Conservation (phyloP, 2,888 invertebrate genomes). For the Coelinius sp. region DNA sequence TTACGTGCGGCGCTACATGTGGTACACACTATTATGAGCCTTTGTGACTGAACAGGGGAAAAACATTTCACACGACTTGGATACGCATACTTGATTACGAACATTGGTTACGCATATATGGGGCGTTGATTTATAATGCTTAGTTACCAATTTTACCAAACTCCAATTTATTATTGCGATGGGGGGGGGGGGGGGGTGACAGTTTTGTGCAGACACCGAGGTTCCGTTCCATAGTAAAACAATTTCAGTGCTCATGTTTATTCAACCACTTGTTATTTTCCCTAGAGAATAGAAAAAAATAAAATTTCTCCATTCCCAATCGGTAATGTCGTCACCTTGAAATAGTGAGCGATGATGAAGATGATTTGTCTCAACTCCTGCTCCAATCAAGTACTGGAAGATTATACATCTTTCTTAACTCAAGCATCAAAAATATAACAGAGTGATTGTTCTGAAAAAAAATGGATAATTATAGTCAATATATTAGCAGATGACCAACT, state of each 20-base stretch:
- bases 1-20: neutral
- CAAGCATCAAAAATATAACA: no score
- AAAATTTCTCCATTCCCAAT: neutral
- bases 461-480: neutral
- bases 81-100: constrained; percentile 50
- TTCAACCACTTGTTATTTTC: no score
- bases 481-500: neutral
- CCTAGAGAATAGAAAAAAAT: no score
- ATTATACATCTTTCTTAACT: no score
- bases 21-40: neutral
- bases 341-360: no score
- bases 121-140: constrained; percentile 35
- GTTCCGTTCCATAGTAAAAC: constrained; percentile 17
- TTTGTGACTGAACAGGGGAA: constrained; percentile 33
- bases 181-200: neutral
- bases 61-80: constrained; percentile 51
- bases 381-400: no score
- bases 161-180: constrained; percentile 10
- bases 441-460: neutral
- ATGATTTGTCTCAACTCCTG: no score
- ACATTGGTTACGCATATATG: constrained; percentile 38
- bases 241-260: neutral
- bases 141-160: constrained; percentile 30
- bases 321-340: no score
- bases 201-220: constrained; percentile 25